Percentiles rank a stretch among this genome's conserved stretches.
These are phyloP conservation scores for Pseudochirops corinnae DNA, from an alignment of 2,797 vertebrate genomes.

Conservation along the genomic window DNA sequence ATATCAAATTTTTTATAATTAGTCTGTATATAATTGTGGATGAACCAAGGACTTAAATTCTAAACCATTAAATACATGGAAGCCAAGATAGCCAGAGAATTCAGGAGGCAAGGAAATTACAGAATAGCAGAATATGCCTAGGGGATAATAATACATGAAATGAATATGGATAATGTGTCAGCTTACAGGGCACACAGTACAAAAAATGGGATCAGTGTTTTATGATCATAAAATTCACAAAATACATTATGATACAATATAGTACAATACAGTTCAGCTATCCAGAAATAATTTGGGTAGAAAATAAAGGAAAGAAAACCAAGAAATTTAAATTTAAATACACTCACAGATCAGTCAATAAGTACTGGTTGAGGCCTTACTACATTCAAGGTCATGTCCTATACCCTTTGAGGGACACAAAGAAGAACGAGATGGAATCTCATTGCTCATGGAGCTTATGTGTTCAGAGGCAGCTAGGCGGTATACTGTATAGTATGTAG, in stretches of 20 bases:
- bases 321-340: not conserved
- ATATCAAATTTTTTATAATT: not conserved
- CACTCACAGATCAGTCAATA: not conserved
- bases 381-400: not conserved
- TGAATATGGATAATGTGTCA: not conserved
- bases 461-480: not conserved
- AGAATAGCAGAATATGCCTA: not conserved
- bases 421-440: not conserved
- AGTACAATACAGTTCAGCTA: not conserved
- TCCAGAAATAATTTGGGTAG: not conserved
- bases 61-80: slow-evolving; percentile 36
- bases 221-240: not conserved
- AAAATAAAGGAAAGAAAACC: not conserved
- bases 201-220: not conserved
- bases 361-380: not conserved
- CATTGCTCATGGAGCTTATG: not conserved
- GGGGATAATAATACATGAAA: not conserved
- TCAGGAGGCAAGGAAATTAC: not conserved
- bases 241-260: not conserved
- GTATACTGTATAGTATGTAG: not conserved
- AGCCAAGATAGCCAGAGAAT: slow-evolving; percentile 19
- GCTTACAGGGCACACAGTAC: not conserved
- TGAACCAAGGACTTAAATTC: not conserved
- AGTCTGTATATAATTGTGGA: not conserved
- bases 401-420: not conserved